Percentiles rank a stretch among this genome's conserved stretches.
These are phyloP conservation scores for Anarrhichthys ocellatus DNA, from an alignment of 2,113 vertebrate species.

Conservation along the genomic window DNA sequence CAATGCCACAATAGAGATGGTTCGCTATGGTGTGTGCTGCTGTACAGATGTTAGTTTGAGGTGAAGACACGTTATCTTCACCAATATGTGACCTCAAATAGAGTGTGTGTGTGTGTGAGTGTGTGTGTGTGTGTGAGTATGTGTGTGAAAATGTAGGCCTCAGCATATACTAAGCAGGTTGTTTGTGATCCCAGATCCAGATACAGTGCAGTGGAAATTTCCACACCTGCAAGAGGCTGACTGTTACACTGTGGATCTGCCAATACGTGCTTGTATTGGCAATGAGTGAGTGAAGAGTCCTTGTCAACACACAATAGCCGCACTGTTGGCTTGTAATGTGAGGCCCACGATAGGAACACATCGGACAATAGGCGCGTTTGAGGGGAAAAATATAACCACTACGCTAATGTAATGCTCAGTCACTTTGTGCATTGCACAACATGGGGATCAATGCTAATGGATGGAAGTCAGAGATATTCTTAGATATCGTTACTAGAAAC, in stretches of 20 bases:
- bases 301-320: slow-evolving; percentile 72
- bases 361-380: slow-evolving; percentile 73
- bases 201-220: slow-evolving; percentile 63
- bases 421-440: slow-evolving; percentile 26
- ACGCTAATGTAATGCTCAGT: slow-evolving; percentile 52
- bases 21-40: not conserved
- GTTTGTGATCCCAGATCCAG: slow-evolving; percentile 6
- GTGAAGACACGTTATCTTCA: not conserved
- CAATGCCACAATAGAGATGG: not conserved
- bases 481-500: not conserved
- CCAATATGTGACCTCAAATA: not conserved
- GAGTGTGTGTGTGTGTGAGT: too few relatives aligned
- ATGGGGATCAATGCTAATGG: not conserved
- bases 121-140: not conserved
- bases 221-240: slow-evolving; percentile 66
- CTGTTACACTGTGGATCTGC: slow-evolving; percentile 48
- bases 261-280: slow-evolving; percentile 66
- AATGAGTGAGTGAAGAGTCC: slow-evolving; percentile 70
- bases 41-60: not conserved
- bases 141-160: not conserved
- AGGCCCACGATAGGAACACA: slow-evolving; percentile 69
- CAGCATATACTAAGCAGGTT: slow-evolving; percentile 3
- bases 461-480: not conserved
- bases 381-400: slow-evolving; percentile 46
- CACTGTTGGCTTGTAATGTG: slow-evolving; percentile 77